These are phyloP conservation scores for Drosophila phalerata DNA, from an alignment of 2,888 invertebrate species.

Conservation along the genomic window DNA sequence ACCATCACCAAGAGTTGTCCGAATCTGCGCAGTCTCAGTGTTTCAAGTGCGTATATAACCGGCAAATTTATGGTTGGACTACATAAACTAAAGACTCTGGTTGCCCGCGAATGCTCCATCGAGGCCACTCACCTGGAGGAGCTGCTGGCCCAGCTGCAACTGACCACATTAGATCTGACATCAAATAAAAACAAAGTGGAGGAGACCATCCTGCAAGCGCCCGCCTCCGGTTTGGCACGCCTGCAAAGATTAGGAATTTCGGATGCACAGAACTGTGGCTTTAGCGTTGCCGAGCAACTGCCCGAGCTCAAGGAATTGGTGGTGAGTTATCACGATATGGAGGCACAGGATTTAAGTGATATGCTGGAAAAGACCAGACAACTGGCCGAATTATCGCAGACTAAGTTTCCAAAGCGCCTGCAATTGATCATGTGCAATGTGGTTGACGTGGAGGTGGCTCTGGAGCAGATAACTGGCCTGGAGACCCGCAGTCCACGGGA, in stretches of 20 bases:
- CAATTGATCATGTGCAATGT: conserved; percentile 66
- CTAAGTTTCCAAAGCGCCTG: conserved; percentile 56
- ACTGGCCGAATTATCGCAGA: conserved; percentile 23
- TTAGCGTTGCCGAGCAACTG: conserved; percentile 61
- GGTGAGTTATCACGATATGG: conserved; percentile 60
- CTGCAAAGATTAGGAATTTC: conserved; percentile 64
- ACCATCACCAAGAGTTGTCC: conserved; percentile 58
- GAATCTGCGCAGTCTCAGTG: conserved; percentile 57
- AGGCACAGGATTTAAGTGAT: conserved; percentile 40
- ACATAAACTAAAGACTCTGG: conserved; percentile 50
- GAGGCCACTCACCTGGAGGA: conserved; percentile 49
- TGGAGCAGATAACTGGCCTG: conserved; percentile 66
- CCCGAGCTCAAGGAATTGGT: conserved; percentile 57
- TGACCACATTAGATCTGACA: conserved; percentile 62
- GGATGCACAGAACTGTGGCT: conserved; percentile 59
- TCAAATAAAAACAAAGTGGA: conserved; percentile 57
- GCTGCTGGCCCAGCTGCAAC: conserved; percentile 44
- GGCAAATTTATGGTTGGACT: conserved; percentile 57
- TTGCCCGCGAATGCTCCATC: conserved; percentile 68
- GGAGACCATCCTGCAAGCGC: conserved; percentile 47
- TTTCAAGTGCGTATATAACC: conserved; percentile 66
- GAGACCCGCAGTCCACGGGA: conserved; percentile 65
- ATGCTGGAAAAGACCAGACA: conserved; percentile 59
- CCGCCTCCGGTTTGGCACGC: conserved; percentile 29
- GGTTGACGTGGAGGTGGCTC: conserved; percentile 65